Conservation (phyloP, 2,113 vertebrate genomes). For the Illadopsis cleaveri region DNA sequence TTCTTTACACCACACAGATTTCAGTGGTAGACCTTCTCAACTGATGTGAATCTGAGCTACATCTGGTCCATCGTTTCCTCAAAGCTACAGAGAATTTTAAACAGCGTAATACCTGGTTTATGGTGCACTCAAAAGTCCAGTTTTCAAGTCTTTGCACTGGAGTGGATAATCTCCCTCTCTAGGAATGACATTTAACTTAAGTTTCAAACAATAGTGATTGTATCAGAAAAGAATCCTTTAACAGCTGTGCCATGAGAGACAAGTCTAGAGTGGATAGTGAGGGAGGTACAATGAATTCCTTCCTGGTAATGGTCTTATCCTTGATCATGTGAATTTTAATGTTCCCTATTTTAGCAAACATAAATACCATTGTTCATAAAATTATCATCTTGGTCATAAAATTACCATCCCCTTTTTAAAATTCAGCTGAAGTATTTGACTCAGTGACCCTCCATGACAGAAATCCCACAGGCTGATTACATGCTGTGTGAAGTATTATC, state of each 20-base stretch:
- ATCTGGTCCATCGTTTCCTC: background rate
- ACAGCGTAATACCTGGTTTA: background rate
- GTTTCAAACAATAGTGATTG: background rate
- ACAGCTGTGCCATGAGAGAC: background rate
- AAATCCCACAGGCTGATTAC: constrained; percentile 57
- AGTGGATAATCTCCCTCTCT: background rate
- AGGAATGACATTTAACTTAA: background rate
- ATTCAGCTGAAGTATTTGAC: constrained; percentile 50
- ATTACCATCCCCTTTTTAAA: constrained; percentile 53
- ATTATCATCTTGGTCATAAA: constrained; percentile 45
- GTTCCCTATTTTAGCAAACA: constrained; percentile 38
- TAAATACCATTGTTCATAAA: constrained; percentile 55
- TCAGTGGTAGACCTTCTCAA: background rate
- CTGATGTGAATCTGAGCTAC: background rate
- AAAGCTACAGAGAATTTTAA: background rate
- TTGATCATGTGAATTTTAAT: constrained; percentile 20
- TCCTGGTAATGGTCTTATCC: background rate
- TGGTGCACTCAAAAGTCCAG: background rate
- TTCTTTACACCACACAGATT: background rate
- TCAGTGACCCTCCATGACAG: constrained; percentile 44
- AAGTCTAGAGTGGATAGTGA: background rate
- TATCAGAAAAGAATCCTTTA: background rate
- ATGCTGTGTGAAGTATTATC: constrained; percentile 62
- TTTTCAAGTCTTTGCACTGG: background rate
- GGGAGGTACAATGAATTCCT: background rate